A percentile compares a stretch with the other conserved stretches of the same genome.
Conservation (phyloP, 2,888 invertebrate species). For the Brachynemurus nebulosus region DNA sequence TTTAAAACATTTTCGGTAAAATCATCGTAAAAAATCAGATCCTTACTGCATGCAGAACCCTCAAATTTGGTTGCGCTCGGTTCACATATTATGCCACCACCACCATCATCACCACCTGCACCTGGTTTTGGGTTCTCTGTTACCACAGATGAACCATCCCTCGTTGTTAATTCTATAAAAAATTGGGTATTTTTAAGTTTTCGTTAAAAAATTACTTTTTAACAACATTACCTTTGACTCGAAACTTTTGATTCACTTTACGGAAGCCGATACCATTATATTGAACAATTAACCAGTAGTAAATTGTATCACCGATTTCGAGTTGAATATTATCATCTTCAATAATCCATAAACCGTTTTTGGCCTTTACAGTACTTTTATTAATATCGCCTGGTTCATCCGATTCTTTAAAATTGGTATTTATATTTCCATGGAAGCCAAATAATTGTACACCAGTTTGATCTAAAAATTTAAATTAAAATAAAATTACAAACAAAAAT, state of each 20-base stretch:
- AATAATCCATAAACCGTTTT: constrained; percentile 37
- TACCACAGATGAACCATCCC: not conserved
- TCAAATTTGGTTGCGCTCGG: constrained; percentile 18
- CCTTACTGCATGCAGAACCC: constrained; percentile 34
- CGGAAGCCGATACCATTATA: constrained; percentile 34
- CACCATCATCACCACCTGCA: not conserved
- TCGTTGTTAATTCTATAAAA: not conserved
- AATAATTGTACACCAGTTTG: constrained; percentile 38
- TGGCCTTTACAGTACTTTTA: constrained; percentile 33
- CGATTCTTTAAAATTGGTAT: constrained; percentile 34
- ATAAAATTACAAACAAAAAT: not conserved
- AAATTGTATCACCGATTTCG: constrained; percentile 39
- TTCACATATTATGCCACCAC: not conserved
- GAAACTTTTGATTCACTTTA: constrained; percentile 31
- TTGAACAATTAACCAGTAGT: constrained; percentile 48
- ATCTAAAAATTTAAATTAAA: constrained; percentile 31
- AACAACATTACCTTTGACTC: constrained; percentile 29
- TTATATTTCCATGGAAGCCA: constrained; percentile 50
- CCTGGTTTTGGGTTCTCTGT: too few species aligned
- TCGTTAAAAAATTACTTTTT: not conserved
- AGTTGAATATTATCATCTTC: constrained; percentile 33
- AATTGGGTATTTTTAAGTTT: not conserved
- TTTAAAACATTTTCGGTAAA: constrained; percentile 35
- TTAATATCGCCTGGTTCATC: constrained; percentile 33
- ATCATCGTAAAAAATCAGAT: constrained; percentile 47